Percentiles rank a stretch among this genome's conserved stretches.
These are phyloP conservation scores for Phrynosoma platyrhinos DNA, from an alignment of 2,113 vertebrate genomes.

Conservation along the genomic window DNA sequence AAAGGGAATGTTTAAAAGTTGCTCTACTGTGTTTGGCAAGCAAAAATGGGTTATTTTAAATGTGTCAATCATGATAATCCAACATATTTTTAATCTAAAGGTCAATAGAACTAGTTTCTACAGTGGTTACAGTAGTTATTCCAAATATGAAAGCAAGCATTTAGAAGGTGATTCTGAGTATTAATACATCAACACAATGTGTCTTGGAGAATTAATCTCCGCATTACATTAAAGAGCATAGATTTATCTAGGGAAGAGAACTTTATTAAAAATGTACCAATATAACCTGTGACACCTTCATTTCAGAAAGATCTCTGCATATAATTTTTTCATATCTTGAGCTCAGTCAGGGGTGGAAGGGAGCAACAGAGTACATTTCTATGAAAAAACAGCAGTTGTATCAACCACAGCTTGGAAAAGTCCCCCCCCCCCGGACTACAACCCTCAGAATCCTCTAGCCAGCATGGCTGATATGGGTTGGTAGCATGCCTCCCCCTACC, in stretches of 20 bases:
- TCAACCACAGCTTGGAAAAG: background rate
- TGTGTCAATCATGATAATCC: constrained; percentile 80
- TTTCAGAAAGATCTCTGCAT: constrained; percentile 44
- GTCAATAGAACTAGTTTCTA: constrained; percentile 79
- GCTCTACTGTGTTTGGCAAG: constrained; percentile 80
- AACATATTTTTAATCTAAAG: constrained; percentile 82
- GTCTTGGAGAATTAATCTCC: constrained; percentile 77
- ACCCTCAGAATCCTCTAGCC: too few species aligned
- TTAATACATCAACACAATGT: constrained; percentile 70
- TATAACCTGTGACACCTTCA: constrained; percentile 49
- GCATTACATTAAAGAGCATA: constrained; percentile 72
- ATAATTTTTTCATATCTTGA: constrained; percentile 43
- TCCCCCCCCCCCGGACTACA: too few species aligned
- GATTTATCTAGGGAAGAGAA: constrained; percentile 70
- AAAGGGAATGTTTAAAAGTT: constrained; percentile 78
- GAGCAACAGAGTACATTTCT: constrained; percentile 17
- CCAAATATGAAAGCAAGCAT: constrained; percentile 75
- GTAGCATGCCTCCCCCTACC: background rate
- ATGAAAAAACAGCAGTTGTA: background rate
- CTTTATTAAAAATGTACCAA: constrained; percentile 73
- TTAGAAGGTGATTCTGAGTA: constrained; percentile 75
- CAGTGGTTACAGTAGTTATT: constrained; percentile 70
- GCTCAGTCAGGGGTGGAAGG: background rate
- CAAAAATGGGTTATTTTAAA: constrained; percentile 78
- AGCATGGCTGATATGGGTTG: too few species aligned